Evolutionary conservation across 2,888 invertebrate species (phyloP).

Genomic region (Taenaris catops): DNA sequence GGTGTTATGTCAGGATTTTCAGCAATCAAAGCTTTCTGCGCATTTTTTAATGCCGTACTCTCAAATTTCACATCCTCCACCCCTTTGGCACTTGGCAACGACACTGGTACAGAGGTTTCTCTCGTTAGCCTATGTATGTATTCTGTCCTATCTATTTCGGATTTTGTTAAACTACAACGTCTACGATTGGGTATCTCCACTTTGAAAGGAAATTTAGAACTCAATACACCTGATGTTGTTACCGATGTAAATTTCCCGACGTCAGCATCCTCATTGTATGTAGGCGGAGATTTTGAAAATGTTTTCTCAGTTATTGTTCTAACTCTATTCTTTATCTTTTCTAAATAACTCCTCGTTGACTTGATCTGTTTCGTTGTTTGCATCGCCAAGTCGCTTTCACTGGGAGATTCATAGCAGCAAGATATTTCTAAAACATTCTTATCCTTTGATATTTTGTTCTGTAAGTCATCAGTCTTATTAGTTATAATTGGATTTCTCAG

Average conservation of each 20-base stretch:
- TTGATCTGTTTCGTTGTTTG: conserved; percentile 73
- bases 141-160: conserved; percentile 84
- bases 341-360: conserved; percentile 78
- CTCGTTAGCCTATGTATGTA: conserved; percentile 70
- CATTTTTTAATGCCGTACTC: conserved; percentile 58
- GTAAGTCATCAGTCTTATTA: conserved; percentile 48
- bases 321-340: conserved; percentile 81
- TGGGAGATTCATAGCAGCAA: conserved; percentile 79
- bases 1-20: conserved; percentile 47
- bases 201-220: conserved; percentile 64
- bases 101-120: conserved; percentile 67
- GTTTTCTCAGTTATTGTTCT: conserved; percentile 77
- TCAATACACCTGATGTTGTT: conserved; percentile 85
- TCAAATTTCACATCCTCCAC: conserved; percentile 53
- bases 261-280: conserved; percentile 64
- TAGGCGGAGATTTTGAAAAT: conserved; percentile 73
- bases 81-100: conserved; percentile 50
- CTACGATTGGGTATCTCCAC: conserved; percentile 47
- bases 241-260: conserved; percentile 85
- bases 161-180: conserved; percentile 83
- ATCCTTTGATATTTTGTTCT: conserved; percentile 59
- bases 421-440: conserved; percentile 82
- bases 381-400: conserved; percentile 62
- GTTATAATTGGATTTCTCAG: conserved; percentile 43
- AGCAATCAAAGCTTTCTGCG: conserved; percentile 53